Evolutionary conservation across 2,888 invertebrate species (phyloP).

Genomic region (Nymphalis c-album): DNA sequence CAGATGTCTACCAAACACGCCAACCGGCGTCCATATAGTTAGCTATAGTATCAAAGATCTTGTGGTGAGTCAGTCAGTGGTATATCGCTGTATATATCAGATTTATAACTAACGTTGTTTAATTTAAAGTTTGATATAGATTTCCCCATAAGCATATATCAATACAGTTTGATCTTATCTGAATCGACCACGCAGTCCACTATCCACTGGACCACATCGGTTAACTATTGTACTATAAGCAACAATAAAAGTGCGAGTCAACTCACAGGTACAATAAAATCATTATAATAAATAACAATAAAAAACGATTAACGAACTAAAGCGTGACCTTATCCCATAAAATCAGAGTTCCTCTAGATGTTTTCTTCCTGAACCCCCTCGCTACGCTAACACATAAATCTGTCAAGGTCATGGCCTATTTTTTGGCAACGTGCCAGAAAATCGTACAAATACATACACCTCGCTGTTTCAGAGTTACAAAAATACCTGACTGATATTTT

Average conservation of each 20-base stretch:
- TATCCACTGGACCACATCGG: too few relatives aligned
- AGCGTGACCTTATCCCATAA: conserved; percentile 6
- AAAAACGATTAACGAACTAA: neutral
- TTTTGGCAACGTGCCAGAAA: conserved; percentile 25
- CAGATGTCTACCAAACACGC: too few relatives aligned
- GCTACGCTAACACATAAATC: conserved; percentile 29
- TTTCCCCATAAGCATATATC: too few relatives aligned
- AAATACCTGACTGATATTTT: neutral
- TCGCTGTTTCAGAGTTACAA: neutral
- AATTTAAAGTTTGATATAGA: too few relatives aligned
- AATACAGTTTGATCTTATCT: too few relatives aligned
- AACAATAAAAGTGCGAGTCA: neutral
- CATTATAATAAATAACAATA: neutral
- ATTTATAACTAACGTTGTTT: too few relatives aligned
- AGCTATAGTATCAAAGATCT: too few relatives aligned
- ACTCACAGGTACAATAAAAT: neutral
- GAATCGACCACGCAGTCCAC: too few relatives aligned
- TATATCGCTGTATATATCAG: too few relatives aligned
- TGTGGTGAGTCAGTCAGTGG: too few relatives aligned
- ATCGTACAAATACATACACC: conserved; percentile 8
- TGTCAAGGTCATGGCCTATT: conserved; percentile 31
- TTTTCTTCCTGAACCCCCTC: conserved; percentile 19
- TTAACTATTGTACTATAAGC: neutral
- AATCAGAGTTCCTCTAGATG: conserved; percentile 6
- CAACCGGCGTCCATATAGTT: too few relatives aligned